A percentile compares a stretch with the other conserved stretches of the same genome.
These are phyloP conservation scores for Limenitis camilla DNA, from an alignment of 2,888 invertebrate species.

Conservation along the genomic window DNA sequence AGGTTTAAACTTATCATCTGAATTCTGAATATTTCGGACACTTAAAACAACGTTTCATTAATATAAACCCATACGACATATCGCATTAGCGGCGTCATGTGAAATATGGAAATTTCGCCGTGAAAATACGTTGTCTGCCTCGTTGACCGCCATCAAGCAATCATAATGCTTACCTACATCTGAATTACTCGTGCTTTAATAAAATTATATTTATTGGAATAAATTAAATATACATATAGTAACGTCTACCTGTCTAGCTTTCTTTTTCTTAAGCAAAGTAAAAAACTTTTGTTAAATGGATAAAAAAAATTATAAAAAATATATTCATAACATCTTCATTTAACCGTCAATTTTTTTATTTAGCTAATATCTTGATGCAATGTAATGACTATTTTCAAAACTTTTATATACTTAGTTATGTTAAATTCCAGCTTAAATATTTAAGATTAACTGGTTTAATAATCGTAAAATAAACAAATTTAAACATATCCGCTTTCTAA, in stretches of 20 bases:
- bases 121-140: conserved; percentile 42
- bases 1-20: not conserved
- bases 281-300: no score
- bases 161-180: conserved; percentile 27
- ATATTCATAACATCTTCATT: no score
- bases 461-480: no score
- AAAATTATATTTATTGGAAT: not conserved
- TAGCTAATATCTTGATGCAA: no score
- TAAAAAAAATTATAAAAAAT: no score
- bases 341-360: no score
- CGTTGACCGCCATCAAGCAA: conserved; percentile 44
- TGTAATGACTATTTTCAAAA: no score
- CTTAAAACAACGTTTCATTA: conserved; percentile 23
- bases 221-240: not conserved
- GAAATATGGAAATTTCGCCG: conserved; percentile 37
- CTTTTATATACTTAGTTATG: no score
- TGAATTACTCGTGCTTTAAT: conserved; percentile 1
- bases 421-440: no score
- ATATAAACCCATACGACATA: conserved; percentile 33
- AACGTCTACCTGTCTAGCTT: not conserved
- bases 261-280: no score
- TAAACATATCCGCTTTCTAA: not conserved
- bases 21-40: conserved; percentile 3
- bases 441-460: no score
- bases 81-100: conserved; percentile 31